A percentile compares a stretch with the other conserved stretches of the same genome.
Evolutionary conservation across 2,888 invertebrate genomes (phyloP).

Genomic region (Camponotus fellah): DNA sequence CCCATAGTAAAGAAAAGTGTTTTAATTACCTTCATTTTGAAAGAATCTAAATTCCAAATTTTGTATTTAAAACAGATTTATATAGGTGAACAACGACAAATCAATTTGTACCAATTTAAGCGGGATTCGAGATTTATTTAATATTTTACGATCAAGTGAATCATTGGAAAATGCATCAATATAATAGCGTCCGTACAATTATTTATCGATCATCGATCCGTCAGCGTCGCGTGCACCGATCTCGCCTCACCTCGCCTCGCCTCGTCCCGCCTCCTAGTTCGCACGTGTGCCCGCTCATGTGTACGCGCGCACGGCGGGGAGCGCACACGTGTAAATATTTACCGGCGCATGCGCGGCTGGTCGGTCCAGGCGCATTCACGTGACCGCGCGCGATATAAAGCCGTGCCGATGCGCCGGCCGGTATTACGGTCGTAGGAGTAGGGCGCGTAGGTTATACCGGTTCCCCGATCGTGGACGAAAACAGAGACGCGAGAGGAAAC

Average conservation of each 20-base stretch:
- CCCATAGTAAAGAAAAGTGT: not conserved
- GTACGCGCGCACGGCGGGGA: slow-evolving; percentile 54
- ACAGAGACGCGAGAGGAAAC: not conserved
- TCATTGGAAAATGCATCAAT: not conserved
- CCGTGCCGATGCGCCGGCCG: slow-evolving; percentile 81
- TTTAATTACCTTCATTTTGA: not conserved
- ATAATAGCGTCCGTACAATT: not conserved
- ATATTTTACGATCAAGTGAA: not conserved
- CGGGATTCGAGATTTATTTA: not conserved
- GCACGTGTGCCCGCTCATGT: slow-evolving; percentile 55
- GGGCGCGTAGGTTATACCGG: slow-evolving; percentile 56
- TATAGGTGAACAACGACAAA: not conserved
- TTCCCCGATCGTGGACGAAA: slow-evolving; percentile 13
- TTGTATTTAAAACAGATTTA: not conserved
- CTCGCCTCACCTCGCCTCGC: too few relatives aligned
- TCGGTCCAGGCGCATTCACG: slow-evolving; percentile 75
- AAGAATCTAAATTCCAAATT: not conserved
- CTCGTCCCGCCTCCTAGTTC: not conserved
- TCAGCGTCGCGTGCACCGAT: not conserved
- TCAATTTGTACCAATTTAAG: not conserved
- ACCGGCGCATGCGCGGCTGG: slow-evolving; percentile 81
- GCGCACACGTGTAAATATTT: slow-evolving; percentile 84
- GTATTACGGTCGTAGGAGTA: slow-evolving; percentile 77
- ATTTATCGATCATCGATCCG: slow-evolving; percentile 33
- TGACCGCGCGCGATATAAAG: slow-evolving; percentile 83